phyloP scores from a whole-genome alignment of 1,140 invertebrate genomes.

The Pseudomyrmex flavicornis region DNA sequence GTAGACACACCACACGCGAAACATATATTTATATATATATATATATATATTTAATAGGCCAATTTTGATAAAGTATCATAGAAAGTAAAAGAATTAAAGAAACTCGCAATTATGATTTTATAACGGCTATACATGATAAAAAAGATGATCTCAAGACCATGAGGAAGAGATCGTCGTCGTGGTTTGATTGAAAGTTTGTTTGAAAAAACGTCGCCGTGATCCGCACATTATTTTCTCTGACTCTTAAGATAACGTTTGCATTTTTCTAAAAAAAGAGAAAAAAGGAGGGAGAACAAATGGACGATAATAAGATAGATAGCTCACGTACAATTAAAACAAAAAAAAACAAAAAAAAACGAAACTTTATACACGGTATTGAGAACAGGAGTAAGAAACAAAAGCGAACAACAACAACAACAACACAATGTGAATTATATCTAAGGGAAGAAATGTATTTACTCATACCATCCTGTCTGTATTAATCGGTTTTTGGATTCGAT shows the following conservation, averaged over 20 bases:
- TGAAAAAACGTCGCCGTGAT: slow-evolving; percentile 30
- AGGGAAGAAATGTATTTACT: not conserved
- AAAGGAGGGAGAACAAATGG: too few species aligned
- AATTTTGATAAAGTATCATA: slow-evolving; percentile 81
- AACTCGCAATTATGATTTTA: slow-evolving; percentile 66
- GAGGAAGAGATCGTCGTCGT: slow-evolving; percentile 47
- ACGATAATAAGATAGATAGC: not conserved
- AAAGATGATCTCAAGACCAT: slow-evolving; percentile 52
- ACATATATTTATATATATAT: slow-evolving; percentile 76
- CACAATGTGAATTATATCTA: not conserved
- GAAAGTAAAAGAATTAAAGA: slow-evolving; percentile 72
- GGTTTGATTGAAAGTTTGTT: slow-evolving; percentile 55
- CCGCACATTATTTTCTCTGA: slow-evolving; percentile 29
- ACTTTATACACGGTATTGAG: slow-evolving; percentile 1
- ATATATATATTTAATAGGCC: slow-evolving; percentile 82
- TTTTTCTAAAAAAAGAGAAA: not conserved
- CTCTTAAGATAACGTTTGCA: not conserved
- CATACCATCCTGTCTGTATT: slow-evolving; percentile 1
- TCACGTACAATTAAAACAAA: not conserved
- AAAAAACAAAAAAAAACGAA: too few species aligned
- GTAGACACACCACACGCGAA: slow-evolving; percentile 65
- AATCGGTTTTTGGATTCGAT: slow-evolving; percentile 10
- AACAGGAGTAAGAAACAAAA: not conserved
- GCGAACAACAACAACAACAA: not conserved
- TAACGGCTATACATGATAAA: slow-evolving; percentile 73